Base-by-base conservation (phyloP, 2,888 invertebrate genomes). In the Serripes groenlandicus region DNA sequence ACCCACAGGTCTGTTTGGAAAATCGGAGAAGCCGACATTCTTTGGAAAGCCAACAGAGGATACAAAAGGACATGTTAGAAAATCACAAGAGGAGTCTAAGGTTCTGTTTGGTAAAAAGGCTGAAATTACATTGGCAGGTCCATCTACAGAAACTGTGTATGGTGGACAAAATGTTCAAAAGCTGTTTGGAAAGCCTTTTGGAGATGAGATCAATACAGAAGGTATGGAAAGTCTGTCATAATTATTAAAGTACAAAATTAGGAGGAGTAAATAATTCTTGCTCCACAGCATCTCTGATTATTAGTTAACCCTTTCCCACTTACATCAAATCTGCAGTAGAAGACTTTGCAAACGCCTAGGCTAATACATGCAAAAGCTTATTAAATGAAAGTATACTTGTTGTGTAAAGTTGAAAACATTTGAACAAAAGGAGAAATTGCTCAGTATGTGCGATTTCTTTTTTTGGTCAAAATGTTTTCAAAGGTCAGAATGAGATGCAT, bases 21-120 rank as follows among this genome's bases (percentile, higher is more conserved):
- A 56, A 15, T 32, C 56, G 23, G 35, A 34, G 26, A 1, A 71
- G 30, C 3, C 56, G 1, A 1, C 56, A 9, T 54, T 71, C 9
- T 71, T 71, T 71, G 71, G 71, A 15, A 71, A 71, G 34, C 30
- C 4, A 4, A 71, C 3, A 15, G 28, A 49, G 18, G 56, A 70
- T 52, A 9, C 49, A 7, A 32, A 28, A 26, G 30, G 28, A 1
- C n/a, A 52, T n/a, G 49, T 70, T 54, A 54, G 70, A 30, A 70
- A 70, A 54, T 54, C 70, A 30, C 7, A 26, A 42, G 70, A 30
- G n/a, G 68, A 26, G 21, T 21, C 68, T 21, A n/a, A 15, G 15
- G n/a, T 3, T 30, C 30, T 70, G 28, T 70, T 70, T 70, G 52
- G 42, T 32, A 70, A 70, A 28, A 28, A 70, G 18, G 54, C 11